A percentile compares a stretch with the other conserved stretches of the same genome.
phyloP scores from a whole-genome alignment of 1,140 invertebrate species.

The Hyles vespertilio region DNA sequence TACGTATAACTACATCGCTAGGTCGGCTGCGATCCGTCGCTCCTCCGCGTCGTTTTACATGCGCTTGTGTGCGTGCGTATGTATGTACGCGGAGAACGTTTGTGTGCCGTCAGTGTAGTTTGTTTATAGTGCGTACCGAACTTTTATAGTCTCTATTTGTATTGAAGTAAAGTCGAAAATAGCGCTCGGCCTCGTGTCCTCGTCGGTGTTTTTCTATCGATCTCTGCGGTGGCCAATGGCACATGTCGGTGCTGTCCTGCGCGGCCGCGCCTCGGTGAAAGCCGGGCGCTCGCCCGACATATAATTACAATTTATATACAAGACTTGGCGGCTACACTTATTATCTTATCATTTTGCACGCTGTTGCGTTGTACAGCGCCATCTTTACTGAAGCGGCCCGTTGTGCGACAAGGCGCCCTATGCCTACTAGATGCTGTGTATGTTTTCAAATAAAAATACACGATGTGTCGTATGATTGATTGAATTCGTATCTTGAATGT shows the following conservation, averaged over 20 bases:
- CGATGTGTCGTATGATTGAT: conserved; percentile 40
- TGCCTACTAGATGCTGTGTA: conserved; percentile 48
- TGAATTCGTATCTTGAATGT: conserved; percentile 48
- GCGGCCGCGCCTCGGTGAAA: conserved; percentile 69
- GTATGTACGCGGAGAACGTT: conserved; percentile 55
- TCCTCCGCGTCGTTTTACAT: conserved; percentile 60
- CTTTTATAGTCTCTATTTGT: conserved; percentile 32
- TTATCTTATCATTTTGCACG: conserved; percentile 56
- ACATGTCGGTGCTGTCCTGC: conserved; percentile 56
- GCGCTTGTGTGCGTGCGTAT: conserved; percentile 51
- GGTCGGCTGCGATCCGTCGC: conserved; percentile 49
- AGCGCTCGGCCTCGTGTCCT: conserved; percentile 53
- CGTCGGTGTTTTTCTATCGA: conserved; percentile 73
- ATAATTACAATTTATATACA: conserved; percentile 32
- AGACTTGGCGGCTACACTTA: conserved; percentile 37
- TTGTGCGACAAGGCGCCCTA: not conserved
- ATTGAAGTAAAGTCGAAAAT: conserved; percentile 38
- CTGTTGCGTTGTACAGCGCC: conserved; percentile 22
- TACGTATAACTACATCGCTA: conserved; percentile 52
- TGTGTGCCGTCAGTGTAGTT: conserved; percentile 62
- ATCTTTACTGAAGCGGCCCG: conserved; percentile 10
- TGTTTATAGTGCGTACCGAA: conserved; percentile 58
- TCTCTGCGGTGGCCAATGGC: conserved; percentile 73
- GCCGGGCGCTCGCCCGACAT: conserved; percentile 49
- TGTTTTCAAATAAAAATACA: conserved; percentile 31